phyloP scores from a whole-genome alignment of 30 jellyfish, hydroid and myxozoan species.

The Aurelia sp. region DNA sequence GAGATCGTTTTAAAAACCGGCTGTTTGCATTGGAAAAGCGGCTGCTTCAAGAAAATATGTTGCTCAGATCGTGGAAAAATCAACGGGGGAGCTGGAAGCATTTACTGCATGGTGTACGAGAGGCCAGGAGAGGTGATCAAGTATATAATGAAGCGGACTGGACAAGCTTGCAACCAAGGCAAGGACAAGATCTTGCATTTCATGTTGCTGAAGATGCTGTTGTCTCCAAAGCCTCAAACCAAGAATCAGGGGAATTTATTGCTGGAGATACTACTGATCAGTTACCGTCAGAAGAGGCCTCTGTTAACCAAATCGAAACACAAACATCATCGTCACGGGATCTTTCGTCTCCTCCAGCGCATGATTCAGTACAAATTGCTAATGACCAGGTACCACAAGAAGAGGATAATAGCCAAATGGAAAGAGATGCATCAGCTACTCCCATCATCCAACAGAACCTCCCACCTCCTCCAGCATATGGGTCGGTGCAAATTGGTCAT shows the following conservation, averaged over 20 bases:
- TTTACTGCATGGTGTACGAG: constrained; percentile 72
- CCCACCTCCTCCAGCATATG: constrained; percentile 54
- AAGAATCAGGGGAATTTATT: neutral
- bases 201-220: neutral
- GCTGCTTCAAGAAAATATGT: constrained; percentile 51
- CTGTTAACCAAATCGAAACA: neutral
- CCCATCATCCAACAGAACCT: neutral
- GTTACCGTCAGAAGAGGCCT: neutral
- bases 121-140: constrained; percentile 75
- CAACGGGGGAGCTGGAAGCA: constrained; percentile 69
- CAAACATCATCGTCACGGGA: neutral
- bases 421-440: neutral
- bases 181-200: constrained; percentile 1
- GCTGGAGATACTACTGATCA: neutral
- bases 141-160: constrained; percentile 57
- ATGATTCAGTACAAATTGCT: no score
- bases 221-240: neutral
- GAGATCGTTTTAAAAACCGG: constrained; percentile 65
- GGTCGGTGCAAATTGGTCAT: neutral
- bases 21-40: constrained; percentile 61
- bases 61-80: constrained; percentile 73
- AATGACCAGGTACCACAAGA: no score
- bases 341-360: neutral
- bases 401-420: neutral
- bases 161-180: constrained; percentile 15